These are phyloP conservation scores for Sminthopsis crassicaudata DNA, from an alignment of 2,113 vertebrate genomes.

Conservation along the genomic window DNA sequence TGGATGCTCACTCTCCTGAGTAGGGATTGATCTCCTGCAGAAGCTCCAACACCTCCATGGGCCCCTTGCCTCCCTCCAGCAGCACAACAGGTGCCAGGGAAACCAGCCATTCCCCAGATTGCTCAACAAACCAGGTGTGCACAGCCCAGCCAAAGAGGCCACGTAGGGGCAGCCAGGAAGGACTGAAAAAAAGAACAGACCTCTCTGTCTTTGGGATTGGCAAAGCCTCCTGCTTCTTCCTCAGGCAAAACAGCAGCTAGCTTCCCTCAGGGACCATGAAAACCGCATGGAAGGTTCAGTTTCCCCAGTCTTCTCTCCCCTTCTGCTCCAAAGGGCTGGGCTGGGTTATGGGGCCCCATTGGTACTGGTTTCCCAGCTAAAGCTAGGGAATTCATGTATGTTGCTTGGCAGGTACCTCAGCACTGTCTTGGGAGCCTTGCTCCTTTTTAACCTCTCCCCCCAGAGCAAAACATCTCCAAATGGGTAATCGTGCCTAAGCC, in stretches of 20 bases:
- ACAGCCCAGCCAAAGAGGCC: background rate
- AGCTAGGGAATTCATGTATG: background rate
- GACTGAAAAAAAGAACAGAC: conserved; percentile 27
- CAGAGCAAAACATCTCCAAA: background rate
- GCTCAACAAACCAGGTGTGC: conserved; percentile 38
- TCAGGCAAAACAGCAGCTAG: conserved; percentile 38
- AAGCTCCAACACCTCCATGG: background rate
- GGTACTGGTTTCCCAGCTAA: background rate
- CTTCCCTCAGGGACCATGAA: background rate
- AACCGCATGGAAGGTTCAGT: conserved; percentile 42
- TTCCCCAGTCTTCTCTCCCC: background rate
- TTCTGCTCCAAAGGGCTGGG: background rate
- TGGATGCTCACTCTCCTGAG: background rate
- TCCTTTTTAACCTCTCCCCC: background rate
- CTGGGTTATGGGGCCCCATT: background rate
- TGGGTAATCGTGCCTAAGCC: background rate
- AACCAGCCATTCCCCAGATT: background rate
- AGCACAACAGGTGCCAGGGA: background rate
- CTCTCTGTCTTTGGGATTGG: conserved; percentile 44
- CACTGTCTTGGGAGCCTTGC: fast-evolving
- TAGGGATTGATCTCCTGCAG: background rate
- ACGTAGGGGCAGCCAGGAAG: background rate
- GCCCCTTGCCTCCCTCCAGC: background rate
- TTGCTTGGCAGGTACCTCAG: background rate
- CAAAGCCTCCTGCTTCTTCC: conserved; percentile 50